Evolutionary conservation across 2,888 invertebrate species (phyloP), one percentile per base, ranked within the genome.

Genomic region (Sialis fuliginosa): DNA sequence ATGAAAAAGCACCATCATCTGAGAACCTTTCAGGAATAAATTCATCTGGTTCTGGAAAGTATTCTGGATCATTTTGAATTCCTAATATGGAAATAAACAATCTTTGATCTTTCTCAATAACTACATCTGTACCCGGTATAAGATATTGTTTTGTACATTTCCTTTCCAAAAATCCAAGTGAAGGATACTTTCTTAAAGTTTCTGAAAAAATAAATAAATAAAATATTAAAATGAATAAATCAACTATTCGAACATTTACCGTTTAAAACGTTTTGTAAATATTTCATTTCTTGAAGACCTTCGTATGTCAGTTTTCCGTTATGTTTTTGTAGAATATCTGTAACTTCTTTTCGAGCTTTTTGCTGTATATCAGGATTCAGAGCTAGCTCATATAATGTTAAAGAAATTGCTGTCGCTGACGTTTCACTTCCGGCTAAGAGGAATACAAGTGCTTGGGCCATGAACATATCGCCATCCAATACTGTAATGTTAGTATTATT

Each of bases 391-490:
- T 68, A 70, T 0, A 65, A 54, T 1, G 65, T 55, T 47, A 67
- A 69, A 6, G 63, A 60, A 35, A 72, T 54, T 0, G 67, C 61
- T 1, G 67, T 62, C 22, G 69, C 68, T 0, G 71, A 69, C 1
- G 72, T 72, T 54, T 72, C 72, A 52, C 66, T 70, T 2, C 72
- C 72, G 30, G 71, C 73, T 1, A 67, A 50, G 52, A 70, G 71
- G 53, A 74, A 71, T 1, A 70, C 63, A 1, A 70, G 55, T 1
- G 67, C 61, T 49, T 71, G 68, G 0, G 70, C 60, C 0, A 62
- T 54, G 50, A 70, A 56, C 47, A 55, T 55, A 1, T 61, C 55
- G 3, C 59, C 58, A 42, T 65, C 58, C 10, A 58, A 52, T 13
- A 48, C 54, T 56, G 50, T 34, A 56, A 55, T 13, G 9, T 30